Evolutionary conservation across 2,113 vertebrate species (phyloP).

Genomic region (Xenus cinereus): DNA sequence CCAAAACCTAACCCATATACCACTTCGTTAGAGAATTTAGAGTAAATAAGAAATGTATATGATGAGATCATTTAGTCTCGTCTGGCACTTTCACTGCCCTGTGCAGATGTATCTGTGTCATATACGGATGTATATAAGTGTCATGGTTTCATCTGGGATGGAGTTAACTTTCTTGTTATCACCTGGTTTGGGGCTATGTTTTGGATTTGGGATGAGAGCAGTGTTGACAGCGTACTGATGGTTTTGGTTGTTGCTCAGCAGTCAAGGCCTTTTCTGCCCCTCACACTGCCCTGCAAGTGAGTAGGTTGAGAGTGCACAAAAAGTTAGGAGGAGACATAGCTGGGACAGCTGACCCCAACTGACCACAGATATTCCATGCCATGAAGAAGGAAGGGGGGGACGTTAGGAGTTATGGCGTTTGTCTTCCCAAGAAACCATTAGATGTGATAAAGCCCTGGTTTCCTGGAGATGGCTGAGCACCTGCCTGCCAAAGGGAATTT

Average conservation of each 20-base stretch:
- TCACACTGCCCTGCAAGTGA: background rate
- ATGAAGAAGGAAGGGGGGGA: background rate
- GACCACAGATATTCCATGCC: background rate
- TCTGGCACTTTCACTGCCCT: background rate
- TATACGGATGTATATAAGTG: background rate
- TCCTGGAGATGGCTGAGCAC: background rate
- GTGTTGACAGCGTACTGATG: background rate
- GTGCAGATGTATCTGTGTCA: background rate
- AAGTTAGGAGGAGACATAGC: background rate
- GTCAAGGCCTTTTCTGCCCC: background rate
- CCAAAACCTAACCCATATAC: background rate
- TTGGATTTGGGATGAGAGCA: background rate
- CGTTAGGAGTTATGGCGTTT: background rate
- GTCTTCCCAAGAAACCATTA: background rate
- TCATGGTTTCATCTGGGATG: background rate
- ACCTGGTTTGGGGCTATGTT: background rate
- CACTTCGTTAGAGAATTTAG: background rate
- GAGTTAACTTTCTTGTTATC: background rate
- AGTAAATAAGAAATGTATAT: background rate
- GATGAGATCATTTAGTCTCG: background rate
- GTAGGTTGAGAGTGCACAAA: background rate
- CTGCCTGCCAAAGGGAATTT: background rate
- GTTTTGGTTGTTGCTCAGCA: background rate
- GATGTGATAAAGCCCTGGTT: background rate
- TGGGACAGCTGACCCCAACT: background rate